Evolutionary conservation across 2,888 invertebrate genomes (phyloP), one percentile per base, ranked within the genome.

Genomic region (Phyto melanocephala): DNA sequence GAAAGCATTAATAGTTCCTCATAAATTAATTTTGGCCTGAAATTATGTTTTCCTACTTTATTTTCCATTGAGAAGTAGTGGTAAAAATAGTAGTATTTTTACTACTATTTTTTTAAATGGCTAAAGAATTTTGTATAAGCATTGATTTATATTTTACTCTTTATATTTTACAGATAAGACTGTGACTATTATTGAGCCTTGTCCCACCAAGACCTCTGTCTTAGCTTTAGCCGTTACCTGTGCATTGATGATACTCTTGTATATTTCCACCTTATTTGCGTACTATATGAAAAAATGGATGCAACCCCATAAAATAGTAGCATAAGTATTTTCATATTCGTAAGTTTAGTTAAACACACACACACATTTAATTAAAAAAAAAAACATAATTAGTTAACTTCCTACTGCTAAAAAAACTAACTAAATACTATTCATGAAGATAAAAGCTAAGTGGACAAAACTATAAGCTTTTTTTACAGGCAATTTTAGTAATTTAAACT

Each of bases 221-320:
- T 92, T 98, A 86, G 95, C 97, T 40, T 92, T 98, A 80, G 97
- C 97, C 82, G 97, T 97, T 33, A 97, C 97, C 71, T 97, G 97
- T 91, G 97, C 97, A 78, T 93, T 98, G 82, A 93, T 98, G 88
- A 94, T 97, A 68, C 93, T 98, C 76, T 93, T 98, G 74, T 98
- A 98, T 92, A 95, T 98, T 88, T 96, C 96, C 87, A 97, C 97
- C 67, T 93, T 97, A 87, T 97, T 97, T 93, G 97, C 96, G 92
- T 97, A 97, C 92, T 96, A 96, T 93, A 96, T 97, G 95, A 96
- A 96, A 91, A 97, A 97, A 91, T 97, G 97, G 96, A 93, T 96
- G 90, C 93, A 95, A 85, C 96, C 96, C 13, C 94, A 95, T 87
- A 97, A 97, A 91, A 95, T 95, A 91, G 94, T 96, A 93, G 93